Conservation (phyloP, 2,888 invertebrate species). For the Chrysotoxum bicinctum region DNA sequence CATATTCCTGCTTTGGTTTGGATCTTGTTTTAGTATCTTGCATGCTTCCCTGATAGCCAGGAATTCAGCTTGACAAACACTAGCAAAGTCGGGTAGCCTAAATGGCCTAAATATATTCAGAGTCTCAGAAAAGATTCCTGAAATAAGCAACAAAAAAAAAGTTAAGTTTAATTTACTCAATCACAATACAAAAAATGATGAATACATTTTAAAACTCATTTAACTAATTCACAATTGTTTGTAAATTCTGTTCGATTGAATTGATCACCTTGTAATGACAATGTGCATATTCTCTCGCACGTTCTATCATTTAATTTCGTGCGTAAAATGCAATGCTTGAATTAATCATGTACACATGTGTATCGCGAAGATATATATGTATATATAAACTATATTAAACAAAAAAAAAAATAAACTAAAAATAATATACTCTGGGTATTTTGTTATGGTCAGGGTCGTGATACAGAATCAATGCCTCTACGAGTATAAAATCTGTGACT, state of each 20-base stretch:
- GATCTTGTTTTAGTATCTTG: no score
- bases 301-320: slow-evolving; percentile 29
- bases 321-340: slow-evolving; percentile 15
- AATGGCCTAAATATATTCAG: no score
- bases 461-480: slow-evolving; percentile 51
- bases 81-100: no score
- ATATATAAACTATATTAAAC: not conserved
- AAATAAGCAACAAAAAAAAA: no score
- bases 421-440: slow-evolving; percentile 46
- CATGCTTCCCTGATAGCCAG: no score
- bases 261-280: slow-evolving; percentile 63
- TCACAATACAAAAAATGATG: not conserved
- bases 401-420: slow-evolving; percentile 1
- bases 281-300: slow-evolving; percentile 17
- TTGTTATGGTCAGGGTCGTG: slow-evolving; percentile 65
- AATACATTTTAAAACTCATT: not conserved
- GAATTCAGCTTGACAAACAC: no score
- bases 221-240: slow-evolving; percentile 20
- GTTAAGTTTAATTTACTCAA: no score
- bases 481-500: slow-evolving; percentile 21
- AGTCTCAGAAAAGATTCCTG: no score
- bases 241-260: slow-evolving; percentile 11
- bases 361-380: not conserved
- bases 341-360: slow-evolving; percentile 1
- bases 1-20: no score